Evolutionary conservation across 2,888 invertebrate species (phyloP), one percentile per base, ranked within the genome.

Genomic region (Rhamphomyia laevipes): DNA sequence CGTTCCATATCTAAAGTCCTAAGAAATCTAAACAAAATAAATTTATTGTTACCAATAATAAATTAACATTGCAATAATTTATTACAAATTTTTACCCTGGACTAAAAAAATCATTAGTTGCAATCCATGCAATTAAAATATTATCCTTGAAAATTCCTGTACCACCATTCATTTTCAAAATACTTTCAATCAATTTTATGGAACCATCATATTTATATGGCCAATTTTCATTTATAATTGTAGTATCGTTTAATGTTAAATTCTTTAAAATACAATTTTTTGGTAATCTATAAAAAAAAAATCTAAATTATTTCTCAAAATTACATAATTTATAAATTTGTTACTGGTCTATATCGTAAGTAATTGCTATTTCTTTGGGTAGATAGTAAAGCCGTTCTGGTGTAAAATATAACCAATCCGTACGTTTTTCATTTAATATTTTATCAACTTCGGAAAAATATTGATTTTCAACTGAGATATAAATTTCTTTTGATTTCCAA

Each of bases 171-270:
- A 50, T 38, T 38, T 46, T 23, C 23, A 56, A 53, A 3, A 51
- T 50, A 6, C 47, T 37, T 15, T 47, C 37, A 3, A 56, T 46
- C 2, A 51, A 50, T 15, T 48, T 42, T 12, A 49, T 46, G 5
- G 56, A 54, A 7, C 49, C 50, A 2, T 47, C 18, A 31, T 54
- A 55, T 11, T 45, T 48, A 21, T 55, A 46, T 7, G 48, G 47
- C 55, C 56, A 56, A 10, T 46, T 42, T 3, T 53, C 46, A 38
- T 55, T 49, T 13, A 56, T 53, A 13, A 52, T 18, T 11, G 43
- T 31, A 6, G 53, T 46, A 47, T 53, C 31, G 2, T 46, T 13
- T 10, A 31, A 9, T 21, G 33, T 40, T 11, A 56, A 16, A 16
- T 42, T 4, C 18, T 18, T 46, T 2, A 54, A 7, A n/a, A 35